These are phyloP conservation scores for Drosophila subobscura DNA, from an alignment of 1,140 invertebrate species.

Conservation along the genomic window DNA sequence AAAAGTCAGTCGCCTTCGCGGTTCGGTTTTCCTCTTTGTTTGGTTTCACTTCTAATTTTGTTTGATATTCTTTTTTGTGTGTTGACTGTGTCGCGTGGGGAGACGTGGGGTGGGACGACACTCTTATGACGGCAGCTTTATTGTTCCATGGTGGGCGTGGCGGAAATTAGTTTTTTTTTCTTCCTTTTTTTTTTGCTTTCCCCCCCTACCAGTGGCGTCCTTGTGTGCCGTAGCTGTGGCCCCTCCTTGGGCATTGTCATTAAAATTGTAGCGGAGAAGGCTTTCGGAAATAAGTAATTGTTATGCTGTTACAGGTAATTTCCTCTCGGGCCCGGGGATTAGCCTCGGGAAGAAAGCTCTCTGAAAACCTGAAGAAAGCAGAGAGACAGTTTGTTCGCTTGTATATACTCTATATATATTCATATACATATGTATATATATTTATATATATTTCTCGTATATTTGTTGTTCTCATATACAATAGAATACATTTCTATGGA, in stretches of 20 bases:
- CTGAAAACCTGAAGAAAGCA: neutral
- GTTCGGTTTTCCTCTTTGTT: neutral
- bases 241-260: slow-evolving; percentile 48
- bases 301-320: slow-evolving; percentile 67
- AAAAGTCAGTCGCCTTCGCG: too few relatives aligned
- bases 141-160: slow-evolving; percentile 53
- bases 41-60: slow-evolving; percentile 3
- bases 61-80: too few relatives aligned
- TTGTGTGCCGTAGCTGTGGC: slow-evolving; percentile 5
- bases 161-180: slow-evolving; percentile 71
- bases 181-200: neutral
- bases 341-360: slow-evolving; percentile 1
- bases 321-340: slow-evolving; percentile 49
- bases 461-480: slow-evolving; percentile 58
- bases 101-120: too few relatives aligned
- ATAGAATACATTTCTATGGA: slow-evolving; percentile 3
- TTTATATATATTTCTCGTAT: slow-evolving; percentile 53
- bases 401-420: slow-evolving; percentile 2
- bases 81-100: too few relatives aligned
- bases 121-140: slow-evolving; percentile 37
- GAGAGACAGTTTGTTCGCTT: slow-evolving; percentile 8
- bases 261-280: slow-evolving; percentile 38
- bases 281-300: slow-evolving; percentile 63
- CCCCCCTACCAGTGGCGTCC: neutral
- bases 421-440: slow-evolving; percentile 54